Evolutionary conservation across 2,113 vertebrate genomes (phyloP).

Genomic region (Gambusia affinis): DNA sequence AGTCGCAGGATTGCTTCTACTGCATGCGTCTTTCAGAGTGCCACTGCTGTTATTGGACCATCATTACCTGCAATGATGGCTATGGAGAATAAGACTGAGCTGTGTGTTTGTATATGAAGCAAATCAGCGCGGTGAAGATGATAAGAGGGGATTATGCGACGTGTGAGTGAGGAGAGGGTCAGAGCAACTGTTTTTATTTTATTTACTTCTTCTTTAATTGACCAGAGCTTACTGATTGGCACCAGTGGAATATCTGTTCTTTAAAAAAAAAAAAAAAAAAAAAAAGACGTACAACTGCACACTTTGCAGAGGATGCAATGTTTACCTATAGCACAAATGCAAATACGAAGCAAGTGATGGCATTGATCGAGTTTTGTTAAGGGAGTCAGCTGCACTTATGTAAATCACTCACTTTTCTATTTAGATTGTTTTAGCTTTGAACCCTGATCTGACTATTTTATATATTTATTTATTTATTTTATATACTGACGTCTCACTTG

Average conservation of each 20-base stretch:
- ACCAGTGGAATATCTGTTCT: not conserved
- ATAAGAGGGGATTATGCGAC: conserved; percentile 7
- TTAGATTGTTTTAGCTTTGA: conserved; percentile 48
- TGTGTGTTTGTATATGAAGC: conserved; percentile 42
- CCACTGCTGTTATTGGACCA: conserved; percentile 52
- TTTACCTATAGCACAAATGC: conserved; percentile 48
- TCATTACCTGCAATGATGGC: conserved; percentile 40
- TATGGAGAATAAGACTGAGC: conserved; percentile 22
- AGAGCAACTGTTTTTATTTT: not conserved
- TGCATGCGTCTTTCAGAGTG: conserved; percentile 31
- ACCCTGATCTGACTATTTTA: conserved; percentile 26
- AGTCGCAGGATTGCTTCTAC: conserved; percentile 14
- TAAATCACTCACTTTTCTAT: conserved; percentile 36
- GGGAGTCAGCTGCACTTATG: conserved; percentile 15
- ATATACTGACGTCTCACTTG: not conserved
- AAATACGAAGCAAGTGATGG: conserved; percentile 34
- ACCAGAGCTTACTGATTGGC: not conserved
- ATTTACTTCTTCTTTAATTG: not conserved
- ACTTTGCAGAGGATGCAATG: conserved; percentile 37
- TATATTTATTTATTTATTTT: too few relatives aligned
- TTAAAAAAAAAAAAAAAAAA: not conserved
- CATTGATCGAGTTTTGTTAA: conserved; percentile 60
- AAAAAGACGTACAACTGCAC: not conserved
- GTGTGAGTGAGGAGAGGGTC: conserved; percentile 8
- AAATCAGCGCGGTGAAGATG: conserved; percentile 32